Base-by-base conservation (phyloP, 92 coral and sea anemone genomes). In the Palythoa grandiflora region DNA sequence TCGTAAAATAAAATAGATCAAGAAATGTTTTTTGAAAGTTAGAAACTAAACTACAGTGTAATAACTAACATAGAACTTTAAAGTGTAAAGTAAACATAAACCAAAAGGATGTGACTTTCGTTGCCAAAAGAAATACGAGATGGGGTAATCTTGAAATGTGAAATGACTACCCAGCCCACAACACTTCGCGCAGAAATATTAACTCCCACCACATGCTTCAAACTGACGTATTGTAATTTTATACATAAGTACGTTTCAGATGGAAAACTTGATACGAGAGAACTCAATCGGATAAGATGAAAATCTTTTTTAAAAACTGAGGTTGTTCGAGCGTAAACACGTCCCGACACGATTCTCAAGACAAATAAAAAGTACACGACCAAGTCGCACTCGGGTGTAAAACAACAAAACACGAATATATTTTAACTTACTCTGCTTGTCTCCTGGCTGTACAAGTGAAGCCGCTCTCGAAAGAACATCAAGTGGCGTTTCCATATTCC, bases 391-490 rank as follows among this genome's bases (percentile, higher is more conserved):
- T 14, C 76, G 20, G 71, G 55, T 80, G 47, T 15, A 40, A 39
- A 52, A 57, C 78, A 57, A 51, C 19, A 19, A 76, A 77, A 16
- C 54, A 53, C 3, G 35, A 84, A 55, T 20, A 4, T 13, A 14
- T 20, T 15, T 7, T 9, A 89, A 87, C 95, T 89, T 89, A 95
- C 98, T 88, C 68, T 89, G 83, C 75, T 80, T 91, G 65, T 91
- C 89, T 89, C 94, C 96, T 5, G 98, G 89, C 63, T 97, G 95
- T 84, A 97, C 95, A 38, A 97, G 95, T 74, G 98, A 94, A 7
- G 99, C 99, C 28, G 99, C 99, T 85, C 99, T 92, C 55, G 99
- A 97, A 47, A 97, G 96, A 6, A 97, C 99, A 84, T 97, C 99
- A 66, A 97, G 88, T 9, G 99, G 95, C 38, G 97, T 97, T 92